Base-by-base conservation (phyloP, 1,140 invertebrate species). In the Drosophila nannoptera region DNA sequence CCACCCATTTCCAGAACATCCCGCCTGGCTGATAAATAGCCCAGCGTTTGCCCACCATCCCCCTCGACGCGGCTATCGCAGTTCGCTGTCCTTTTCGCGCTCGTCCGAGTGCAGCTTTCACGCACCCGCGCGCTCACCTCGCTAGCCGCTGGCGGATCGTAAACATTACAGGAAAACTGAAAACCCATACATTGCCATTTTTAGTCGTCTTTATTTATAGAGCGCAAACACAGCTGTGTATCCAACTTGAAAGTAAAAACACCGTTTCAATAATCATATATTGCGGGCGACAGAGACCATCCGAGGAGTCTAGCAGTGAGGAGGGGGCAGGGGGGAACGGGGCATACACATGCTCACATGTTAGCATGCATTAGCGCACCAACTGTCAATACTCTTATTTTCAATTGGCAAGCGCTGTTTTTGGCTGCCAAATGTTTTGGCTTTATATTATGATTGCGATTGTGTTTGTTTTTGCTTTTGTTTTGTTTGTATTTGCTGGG, bases 181-280 rank as follows among this genome's bases (percentile, higher is more conserved):
- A 42, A 62, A 54, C 65, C 12, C 63, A 73, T 66, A 69, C 58
- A 78, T 72, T 84, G 78, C 80, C 78, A 82, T 78, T 84, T 82
- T 84, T 75, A 84, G 75, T 73, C 69, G 52, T 22, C 53, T 75
- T 75, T 82, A 84, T 82, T 82, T 82, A 75, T 82, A 82, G 75
- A 84, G 78, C 60, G 72, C 78, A 83, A 83, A 84, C 72, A 82
- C 78, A 82, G 75, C 75, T 82, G 78, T 67, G 56, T 61, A 63
- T 62, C 46, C 59, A 68, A 58, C 53, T 63, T 68, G 70, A 68
- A 60, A 73, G 59, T 69, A 40, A 59, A 71, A 71, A 67, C 69
- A 60, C 38, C 63, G 69, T 53, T 67, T 71, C 62, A 71, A 71
- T 71, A 59, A 63, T 69, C 31, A 14, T 40, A 56, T 63, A 69